Evolutionary conservation across 2,113 vertebrate species (phyloP).

Genomic region (Hipposideros armiger): DNA sequence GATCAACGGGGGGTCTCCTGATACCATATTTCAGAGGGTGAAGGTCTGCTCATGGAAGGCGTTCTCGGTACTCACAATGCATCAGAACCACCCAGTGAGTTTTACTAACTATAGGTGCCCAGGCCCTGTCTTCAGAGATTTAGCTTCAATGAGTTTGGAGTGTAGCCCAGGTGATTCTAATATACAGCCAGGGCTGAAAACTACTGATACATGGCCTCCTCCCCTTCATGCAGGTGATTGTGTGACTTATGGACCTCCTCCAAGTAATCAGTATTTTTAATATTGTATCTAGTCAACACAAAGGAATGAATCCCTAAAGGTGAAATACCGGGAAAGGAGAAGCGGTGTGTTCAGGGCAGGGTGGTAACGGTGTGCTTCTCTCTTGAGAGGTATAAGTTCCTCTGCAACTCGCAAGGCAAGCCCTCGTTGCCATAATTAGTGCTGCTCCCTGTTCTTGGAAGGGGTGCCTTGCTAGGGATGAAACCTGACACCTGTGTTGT

Average conservation of each 20-base stretch:
- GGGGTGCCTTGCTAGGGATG: neutral
- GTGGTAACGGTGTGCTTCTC: neutral
- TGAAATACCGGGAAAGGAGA: neutral
- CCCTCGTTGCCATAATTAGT: neutral
- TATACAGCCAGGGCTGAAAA: neutral
- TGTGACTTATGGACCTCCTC: neutral
- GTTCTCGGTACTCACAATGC: accelerated
- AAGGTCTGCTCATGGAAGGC: neutral
- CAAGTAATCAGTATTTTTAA: neutral
- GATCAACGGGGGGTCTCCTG: neutral
- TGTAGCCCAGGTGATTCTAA: neutral
- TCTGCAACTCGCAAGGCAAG: neutral
- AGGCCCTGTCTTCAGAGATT: neutral
- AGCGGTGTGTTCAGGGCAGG: neutral
- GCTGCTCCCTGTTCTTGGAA: neutral
- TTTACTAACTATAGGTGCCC: neutral
- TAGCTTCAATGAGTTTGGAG: neutral
- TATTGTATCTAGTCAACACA: too few species aligned
- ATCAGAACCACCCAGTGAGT: neutral
- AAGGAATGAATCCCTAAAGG: neutral
- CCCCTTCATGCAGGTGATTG: neutral
- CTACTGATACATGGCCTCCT: neutral
- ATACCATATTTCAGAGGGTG: too few species aligned
- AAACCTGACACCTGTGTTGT: neutral
- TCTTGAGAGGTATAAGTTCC: neutral